Percentiles rank a stretch among this genome's conserved stretches.
Conservation (phyloP, 2,797 vertebrate genomes). For the Discoglossus pictus region DNA sequence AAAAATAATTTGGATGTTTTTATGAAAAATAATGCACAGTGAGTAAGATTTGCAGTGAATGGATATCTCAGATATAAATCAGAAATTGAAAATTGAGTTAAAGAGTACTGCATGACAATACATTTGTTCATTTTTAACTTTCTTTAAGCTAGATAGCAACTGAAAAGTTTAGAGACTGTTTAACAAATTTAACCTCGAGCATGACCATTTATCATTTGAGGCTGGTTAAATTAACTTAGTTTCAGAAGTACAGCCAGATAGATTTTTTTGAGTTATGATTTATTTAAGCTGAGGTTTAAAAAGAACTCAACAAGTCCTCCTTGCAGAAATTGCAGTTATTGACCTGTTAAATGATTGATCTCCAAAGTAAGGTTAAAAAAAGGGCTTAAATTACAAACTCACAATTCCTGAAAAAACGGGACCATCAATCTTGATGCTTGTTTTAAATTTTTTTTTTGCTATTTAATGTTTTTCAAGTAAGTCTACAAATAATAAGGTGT, state of each 20-base stretch:
- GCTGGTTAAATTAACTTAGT: slow-evolving; percentile 55
- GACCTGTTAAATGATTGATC: slow-evolving; percentile 41
- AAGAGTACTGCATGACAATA: too few relatives aligned
- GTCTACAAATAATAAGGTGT: background rate
- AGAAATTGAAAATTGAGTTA: too few relatives aligned
- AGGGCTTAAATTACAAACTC: slow-evolving; percentile 18
- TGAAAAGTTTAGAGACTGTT: slow-evolving; percentile 50
- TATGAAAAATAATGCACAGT: too few relatives aligned
- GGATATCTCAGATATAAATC: too few relatives aligned
- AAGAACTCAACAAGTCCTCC: slow-evolving; percentile 45
- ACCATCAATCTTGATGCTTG: slow-evolving; percentile 19
- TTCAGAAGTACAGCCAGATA: slow-evolving; percentile 52
- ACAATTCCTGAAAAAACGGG: slow-evolving; percentile 9
- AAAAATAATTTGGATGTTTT: too few relatives aligned
- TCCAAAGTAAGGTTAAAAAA: slow-evolving; percentile 44
- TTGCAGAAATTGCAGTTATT: slow-evolving; percentile 51
- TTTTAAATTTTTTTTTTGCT: slow-evolving; percentile 37
- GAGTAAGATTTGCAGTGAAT: too few relatives aligned
- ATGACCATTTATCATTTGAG: slow-evolving; percentile 57
- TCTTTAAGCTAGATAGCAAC: slow-evolving; percentile 39
- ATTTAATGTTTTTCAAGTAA: background rate
- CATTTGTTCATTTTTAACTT: slow-evolving; percentile 16
- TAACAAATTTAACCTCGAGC: slow-evolving; percentile 56
- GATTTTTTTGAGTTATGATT: slow-evolving; percentile 56
- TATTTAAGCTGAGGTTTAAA: slow-evolving; percentile 49